Base-by-base conservation (phyloP, 2,113 vertebrate genomes). In the Leuciscus idus region DNA sequence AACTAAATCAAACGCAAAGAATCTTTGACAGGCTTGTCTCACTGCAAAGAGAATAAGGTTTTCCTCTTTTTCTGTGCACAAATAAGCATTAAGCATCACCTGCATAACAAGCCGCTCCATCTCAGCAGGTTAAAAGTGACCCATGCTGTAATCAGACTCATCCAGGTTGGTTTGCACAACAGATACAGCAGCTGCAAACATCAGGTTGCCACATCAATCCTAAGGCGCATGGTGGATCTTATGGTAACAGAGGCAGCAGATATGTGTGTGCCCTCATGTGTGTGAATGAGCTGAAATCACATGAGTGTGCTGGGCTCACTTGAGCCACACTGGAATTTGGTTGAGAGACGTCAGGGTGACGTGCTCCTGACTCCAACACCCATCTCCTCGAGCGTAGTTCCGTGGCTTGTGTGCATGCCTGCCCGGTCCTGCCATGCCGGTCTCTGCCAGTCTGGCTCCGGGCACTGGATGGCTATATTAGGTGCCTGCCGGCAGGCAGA, bases 391-490 rank as follows among this genome's bases (percentile, higher is more conserved):
- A 82, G 61, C 59, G 21, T 36, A 83, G 66, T 74, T 77, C 50
- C 39, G 75, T 62, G 80, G 43, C 83, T 83, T 1, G 9, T 64
- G 36, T 48, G 59, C 59, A 81, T 81, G 59, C 59, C 39, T 81
- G 39, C n/a, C 3, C 6, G 81, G 62, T 70, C 46, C 64, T 11
- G 0, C 26, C 80, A 48, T 1, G 11, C 26, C 3, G 17, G 46
- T 70, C 46, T 79, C 84, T 68, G 62, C 64, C 33, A 80, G 46
- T 82, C 46, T 70, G 43, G 64, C 72, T 48, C 52, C 50, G 75
- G 68, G 77, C 72, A 75, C 78, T 85, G 15, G 82, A 89, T 92
- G 90, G 79, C 93, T 94, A 93, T 94, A 94, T 94, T 92, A 91
- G 92, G 93, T 83, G 77, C 80, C 85, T 77, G 75, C 46, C 12